These are phyloP conservation scores for Tribolium castaneum DNA, from an alignment of 1,140 invertebrate species.

Conservation along the genomic window DNA sequence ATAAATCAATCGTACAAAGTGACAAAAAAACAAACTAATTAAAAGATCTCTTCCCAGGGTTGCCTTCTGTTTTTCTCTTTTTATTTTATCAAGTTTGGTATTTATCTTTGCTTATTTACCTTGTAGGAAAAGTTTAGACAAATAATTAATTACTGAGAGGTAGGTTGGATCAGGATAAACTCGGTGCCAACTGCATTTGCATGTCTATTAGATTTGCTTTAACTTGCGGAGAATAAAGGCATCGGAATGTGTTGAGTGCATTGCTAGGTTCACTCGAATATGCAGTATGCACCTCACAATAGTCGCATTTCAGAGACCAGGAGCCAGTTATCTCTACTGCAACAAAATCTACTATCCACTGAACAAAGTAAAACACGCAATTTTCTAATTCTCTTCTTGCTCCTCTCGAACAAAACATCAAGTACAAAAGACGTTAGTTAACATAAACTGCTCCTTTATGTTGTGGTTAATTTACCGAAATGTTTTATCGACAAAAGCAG, in stretches of 20 bases:
- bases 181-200: neutral
- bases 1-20: too few species aligned
- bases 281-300: neutral
- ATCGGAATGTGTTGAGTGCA: neutral
- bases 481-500: constrained; percentile 17
- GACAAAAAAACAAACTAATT: too few species aligned
- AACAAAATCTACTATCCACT: neutral
- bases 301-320: neutral
- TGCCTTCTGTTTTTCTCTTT: too few species aligned
- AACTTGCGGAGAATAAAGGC: neutral
- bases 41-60: too few species aligned
- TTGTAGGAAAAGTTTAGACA: too few species aligned
- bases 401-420: neutral
- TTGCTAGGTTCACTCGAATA: neutral
- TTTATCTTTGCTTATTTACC: too few species aligned
- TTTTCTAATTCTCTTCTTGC: constrained; percentile 6
- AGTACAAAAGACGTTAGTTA: constrained; percentile 14
- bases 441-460: constrained; percentile 16
- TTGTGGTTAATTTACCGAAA: constrained; percentile 13
- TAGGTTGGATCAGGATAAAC: too few species aligned
- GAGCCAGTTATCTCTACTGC: neutral
- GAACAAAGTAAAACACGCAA: neutral
- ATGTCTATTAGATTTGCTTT: neutral
- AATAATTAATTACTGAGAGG: too few species aligned
- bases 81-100: too few species aligned